Percentiles rank a stretch among this genome's conserved stretches.
These are phyloP conservation scores for Menidia menidia DNA, from an alignment of 2,797 vertebrate species.

Conservation along the genomic window DNA sequence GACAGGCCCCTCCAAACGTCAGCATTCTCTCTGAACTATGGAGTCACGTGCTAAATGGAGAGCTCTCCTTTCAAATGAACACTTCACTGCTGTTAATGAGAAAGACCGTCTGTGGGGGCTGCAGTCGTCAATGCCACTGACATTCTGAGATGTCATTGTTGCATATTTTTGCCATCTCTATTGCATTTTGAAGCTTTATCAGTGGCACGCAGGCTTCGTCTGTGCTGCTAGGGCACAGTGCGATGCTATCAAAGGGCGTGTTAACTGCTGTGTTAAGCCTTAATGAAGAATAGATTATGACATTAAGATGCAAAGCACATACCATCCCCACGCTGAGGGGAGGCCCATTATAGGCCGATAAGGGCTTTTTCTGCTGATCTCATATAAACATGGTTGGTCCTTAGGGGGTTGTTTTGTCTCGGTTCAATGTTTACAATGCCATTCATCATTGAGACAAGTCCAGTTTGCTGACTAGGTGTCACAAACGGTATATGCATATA, in stretches of 20 bases:
- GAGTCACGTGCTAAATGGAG: slow-evolving; percentile 46
- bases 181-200: slow-evolving; percentile 76
- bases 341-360: slow-evolving; percentile 70
- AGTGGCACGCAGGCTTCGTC: slow-evolving; percentile 63
- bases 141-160: slow-evolving; percentile 39
- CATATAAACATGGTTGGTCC: slow-evolving; percentile 68
- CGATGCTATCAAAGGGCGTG: slow-evolving; percentile 72
- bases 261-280: slow-evolving; percentile 77
- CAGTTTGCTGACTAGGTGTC: slow-evolving; percentile 53
- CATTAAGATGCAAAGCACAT: slow-evolving; percentile 77
- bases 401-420: slow-evolving; percentile 60
- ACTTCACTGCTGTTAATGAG: slow-evolving; percentile 68
- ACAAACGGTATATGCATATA: slow-evolving; percentile 25
- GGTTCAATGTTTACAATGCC: slow-evolving; percentile 66
- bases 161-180: slow-evolving; percentile 65
- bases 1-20: slow-evolving; percentile 60
- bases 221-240: slow-evolving; percentile 49
- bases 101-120: slow-evolving; percentile 43
- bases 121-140: slow-evolving; percentile 23
- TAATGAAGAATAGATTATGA: slow-evolving; percentile 83
- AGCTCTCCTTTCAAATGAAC: slow-evolving; percentile 64
- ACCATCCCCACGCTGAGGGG: slow-evolving; percentile 54
- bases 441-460: slow-evolving; percentile 70
- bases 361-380: slow-evolving; percentile 79
- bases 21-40: slow-evolving; percentile 57